These are phyloP conservation scores for Hemiprocne comata DNA, from an alignment of 2,113 vertebrate species.

Conservation along the genomic window DNA sequence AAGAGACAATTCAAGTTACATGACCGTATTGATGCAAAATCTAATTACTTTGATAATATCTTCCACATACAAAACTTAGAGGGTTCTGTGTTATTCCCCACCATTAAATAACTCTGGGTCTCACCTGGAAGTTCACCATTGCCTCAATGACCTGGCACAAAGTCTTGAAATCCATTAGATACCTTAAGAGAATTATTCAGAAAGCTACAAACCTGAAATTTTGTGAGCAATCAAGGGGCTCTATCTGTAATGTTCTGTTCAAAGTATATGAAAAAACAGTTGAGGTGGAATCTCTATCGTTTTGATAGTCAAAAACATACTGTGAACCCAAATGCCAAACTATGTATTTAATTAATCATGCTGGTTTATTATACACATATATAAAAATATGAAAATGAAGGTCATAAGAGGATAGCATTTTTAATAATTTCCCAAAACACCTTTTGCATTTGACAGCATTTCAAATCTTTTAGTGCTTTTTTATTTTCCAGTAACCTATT, in stretches of 20 bases:
- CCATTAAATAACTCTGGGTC: not conserved
- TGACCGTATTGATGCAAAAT: not conserved
- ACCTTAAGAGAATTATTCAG: not conserved
- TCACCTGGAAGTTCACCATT: not conserved
- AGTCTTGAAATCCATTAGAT: not conserved
- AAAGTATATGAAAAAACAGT: conserved; percentile 45
- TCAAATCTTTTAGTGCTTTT: not conserved
- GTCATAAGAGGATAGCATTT: conserved; percentile 41
- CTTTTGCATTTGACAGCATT: conserved; percentile 57
- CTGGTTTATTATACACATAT: conserved; percentile 43
- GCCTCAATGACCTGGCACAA: not conserved
- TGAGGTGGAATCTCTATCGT: conserved; percentile 50
- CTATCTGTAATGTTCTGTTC: conserved; percentile 61
- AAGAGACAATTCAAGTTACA: not conserved
- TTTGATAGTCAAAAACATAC: conserved; percentile 59
- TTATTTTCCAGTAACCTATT: not conserved
- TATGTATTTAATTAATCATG: conserved; percentile 66
- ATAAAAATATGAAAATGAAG: conserved; percentile 17
- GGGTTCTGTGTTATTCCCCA: not conserved
- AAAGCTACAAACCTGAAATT: conserved; percentile 33
- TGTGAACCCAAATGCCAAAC: conserved; percentile 68
- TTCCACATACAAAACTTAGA: not conserved
- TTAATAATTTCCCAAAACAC: conserved; percentile 59
- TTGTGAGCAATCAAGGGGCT: conserved; percentile 54
- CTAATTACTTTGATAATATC: not conserved